Evolutionary conservation across 2,888 invertebrate genomes (phyloP).

Genomic region (Elmis aenea): DNA sequence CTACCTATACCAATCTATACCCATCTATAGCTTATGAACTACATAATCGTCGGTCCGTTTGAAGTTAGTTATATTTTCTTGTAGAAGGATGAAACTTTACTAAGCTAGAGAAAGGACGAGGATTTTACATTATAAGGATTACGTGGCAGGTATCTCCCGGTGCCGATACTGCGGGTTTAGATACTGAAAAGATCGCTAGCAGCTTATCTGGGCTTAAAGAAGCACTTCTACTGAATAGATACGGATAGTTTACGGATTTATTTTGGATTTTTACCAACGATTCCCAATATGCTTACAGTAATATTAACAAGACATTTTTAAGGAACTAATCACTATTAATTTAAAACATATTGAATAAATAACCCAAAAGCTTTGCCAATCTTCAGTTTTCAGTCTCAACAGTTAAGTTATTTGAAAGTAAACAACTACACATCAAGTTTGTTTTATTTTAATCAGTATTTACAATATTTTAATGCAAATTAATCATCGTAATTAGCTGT

Average conservation of each 20-base stretch:
- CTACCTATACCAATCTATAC: no score
- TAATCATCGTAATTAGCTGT: no score
- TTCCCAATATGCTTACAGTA: slow-evolving; percentile 11
- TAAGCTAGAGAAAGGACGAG: slow-evolving; percentile 43
- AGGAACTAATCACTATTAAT: no score
- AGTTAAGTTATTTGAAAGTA: no score
- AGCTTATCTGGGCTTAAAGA: slow-evolving; percentile 44
- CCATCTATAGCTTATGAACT: slow-evolving; percentile 7
- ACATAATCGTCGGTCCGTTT: slow-evolving; percentile 39
- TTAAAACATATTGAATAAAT: no score
- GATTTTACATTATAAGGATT: slow-evolving; percentile 48
- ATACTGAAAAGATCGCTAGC: slow-evolving; percentile 43
- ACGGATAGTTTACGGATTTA: slow-evolving; percentile 29
- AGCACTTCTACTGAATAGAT: slow-evolving; percentile 36
- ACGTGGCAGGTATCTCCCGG: slow-evolving; percentile 27
- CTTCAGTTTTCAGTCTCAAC: no score
- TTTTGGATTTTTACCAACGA: slow-evolving; percentile 14
- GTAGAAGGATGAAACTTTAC: slow-evolving; percentile 43
- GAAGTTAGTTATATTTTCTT: slow-evolving; percentile 38
- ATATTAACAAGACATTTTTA: no score
- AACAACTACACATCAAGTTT: no score
- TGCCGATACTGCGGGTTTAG: slow-evolving; percentile 18
- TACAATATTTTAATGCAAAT: no score
- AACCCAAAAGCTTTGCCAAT: no score
- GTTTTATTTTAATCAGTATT: no score